Evolutionary conservation across 1,140 invertebrate genomes (phyloP).

Genomic region (Araneus ventricosus): DNA sequence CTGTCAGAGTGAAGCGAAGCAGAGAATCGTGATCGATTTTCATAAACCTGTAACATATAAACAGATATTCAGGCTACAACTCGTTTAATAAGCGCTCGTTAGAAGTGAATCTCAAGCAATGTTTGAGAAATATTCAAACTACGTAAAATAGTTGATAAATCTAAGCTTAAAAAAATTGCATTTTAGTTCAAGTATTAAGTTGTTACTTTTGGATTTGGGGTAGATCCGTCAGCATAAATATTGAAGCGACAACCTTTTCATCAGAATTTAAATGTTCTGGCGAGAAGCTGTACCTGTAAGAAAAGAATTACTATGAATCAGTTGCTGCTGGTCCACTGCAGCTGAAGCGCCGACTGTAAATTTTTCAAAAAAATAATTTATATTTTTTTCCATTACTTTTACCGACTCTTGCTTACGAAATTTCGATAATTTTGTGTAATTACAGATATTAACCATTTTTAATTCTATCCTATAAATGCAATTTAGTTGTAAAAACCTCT

Average conservation of each 20-base stretch:
- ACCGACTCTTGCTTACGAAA: too few relatives aligned
- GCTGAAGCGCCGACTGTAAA: too few relatives aligned
- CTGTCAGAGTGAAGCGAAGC: conserved; percentile 88
- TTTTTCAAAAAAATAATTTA: too few relatives aligned
- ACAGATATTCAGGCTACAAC: neutral
- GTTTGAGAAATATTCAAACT: too few relatives aligned
- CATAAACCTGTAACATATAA: conserved; percentile 56
- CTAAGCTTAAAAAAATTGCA: too few relatives aligned
- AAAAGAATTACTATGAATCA: neutral
- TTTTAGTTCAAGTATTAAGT: too few relatives aligned
- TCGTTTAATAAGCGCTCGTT: too few relatives aligned
- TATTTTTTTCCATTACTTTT: too few relatives aligned
- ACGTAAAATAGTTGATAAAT: neutral
- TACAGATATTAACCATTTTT: neutral
- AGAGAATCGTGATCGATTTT: conserved; percentile 83
- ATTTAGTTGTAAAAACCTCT: too few relatives aligned
- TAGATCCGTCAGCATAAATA: conserved; percentile 91
- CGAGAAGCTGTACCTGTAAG: conserved; percentile 86
- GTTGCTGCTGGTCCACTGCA: too few relatives aligned
- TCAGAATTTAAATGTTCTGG: conserved; percentile 85
- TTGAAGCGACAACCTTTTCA: conserved; percentile 86
- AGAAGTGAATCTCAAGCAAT: too few relatives aligned
- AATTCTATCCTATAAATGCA: neutral
- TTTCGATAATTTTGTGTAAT: too few relatives aligned
- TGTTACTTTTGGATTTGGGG: conserved; percentile 55